phyloP scores from a whole-genome alignment of 2,888 invertebrate species.

The Volucella zonaria region DNA sequence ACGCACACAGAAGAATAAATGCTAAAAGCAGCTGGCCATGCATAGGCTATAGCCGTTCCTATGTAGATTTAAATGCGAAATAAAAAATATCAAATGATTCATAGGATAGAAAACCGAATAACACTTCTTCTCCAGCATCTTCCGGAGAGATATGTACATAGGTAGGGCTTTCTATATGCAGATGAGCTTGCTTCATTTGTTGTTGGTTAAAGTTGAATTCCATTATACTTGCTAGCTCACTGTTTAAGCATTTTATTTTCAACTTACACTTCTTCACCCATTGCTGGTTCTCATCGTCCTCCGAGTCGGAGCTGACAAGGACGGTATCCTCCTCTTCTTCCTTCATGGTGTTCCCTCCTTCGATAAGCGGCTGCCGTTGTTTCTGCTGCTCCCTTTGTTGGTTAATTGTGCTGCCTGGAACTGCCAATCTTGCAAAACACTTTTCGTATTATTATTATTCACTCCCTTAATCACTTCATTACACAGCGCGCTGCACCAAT shows the following conservation, averaged over 20 bases:
- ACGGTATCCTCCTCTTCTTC: conserved; percentile 49
- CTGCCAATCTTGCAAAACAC: background rate
- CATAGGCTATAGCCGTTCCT: background rate
- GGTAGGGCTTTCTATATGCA: conserved; percentile 44
- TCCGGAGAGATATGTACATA: too few relatives aligned
- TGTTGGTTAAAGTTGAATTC: background rate
- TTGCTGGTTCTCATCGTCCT: conserved; percentile 53
- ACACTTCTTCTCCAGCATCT: too few relatives aligned
- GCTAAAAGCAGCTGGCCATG: too few relatives aligned
- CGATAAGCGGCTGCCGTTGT: background rate
- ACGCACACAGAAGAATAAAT: background rate
- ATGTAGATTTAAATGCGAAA: background rate
- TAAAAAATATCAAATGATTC: background rate
- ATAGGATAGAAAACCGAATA: too few relatives aligned
- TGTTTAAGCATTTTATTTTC: too few relatives aligned
- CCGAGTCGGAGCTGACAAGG: conserved; percentile 67
- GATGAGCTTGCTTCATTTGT: background rate
- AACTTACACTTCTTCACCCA: conserved; percentile 57
- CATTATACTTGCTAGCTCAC: conserved; percentile 3
- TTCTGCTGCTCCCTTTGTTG: background rate
- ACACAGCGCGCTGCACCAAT: conserved; percentile 10
- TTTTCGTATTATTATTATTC: conserved; percentile 3
- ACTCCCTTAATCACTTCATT: conserved; percentile 27
- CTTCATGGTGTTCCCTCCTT: conserved; percentile 34
- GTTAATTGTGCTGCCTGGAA: too few relatives aligned